Evolutionary conservation across 2,888 invertebrate genomes (phyloP), one percentile per base, ranked within the genome.

Genomic region (Drosophila vallismaia): DNA sequence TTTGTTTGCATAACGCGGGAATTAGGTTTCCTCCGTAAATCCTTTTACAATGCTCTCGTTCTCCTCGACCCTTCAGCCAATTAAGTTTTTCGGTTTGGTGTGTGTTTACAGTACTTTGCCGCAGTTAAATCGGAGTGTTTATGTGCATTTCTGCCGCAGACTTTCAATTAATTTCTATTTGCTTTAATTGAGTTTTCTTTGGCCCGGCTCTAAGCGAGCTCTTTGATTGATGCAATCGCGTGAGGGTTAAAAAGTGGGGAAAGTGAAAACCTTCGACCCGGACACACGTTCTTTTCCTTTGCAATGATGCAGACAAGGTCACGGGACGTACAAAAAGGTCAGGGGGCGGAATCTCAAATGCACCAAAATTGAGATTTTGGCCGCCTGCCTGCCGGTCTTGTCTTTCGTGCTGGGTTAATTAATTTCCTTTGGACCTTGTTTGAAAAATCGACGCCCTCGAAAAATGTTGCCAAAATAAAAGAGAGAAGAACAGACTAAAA

Each of bases 81-180:
- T 62, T 62, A 62, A 29, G 60, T 57, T 57, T 59, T 57, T 29
- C 57, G 57, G 12, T 26, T 46, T 26, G 31, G 46, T 38, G 26
- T 51, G 12, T 42, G 62, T 42, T 62, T 50, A 50, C 62, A 26
- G 42, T 44, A 44, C 33, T 50, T 28, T 10, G 48, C 36, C 62
- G 28, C 33, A 49, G 49, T 60, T 62, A 62, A 63, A 62, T 62
- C 62, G 49, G 31, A 46, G 68, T 51, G 50, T 56, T 44, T 69
- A 50, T 40, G 69, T 52, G 52, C 54, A 57, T 58, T 58, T 55
- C 53, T 51, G 71, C 44, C 60, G 49, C 64, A 71, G 60, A 31
- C 67, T 71, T 81, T 83, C 84, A 86, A 86, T 86, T 79, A 86
- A 79, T 70, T 75, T 83, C 66, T 71, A 79, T 76, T 81, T 79